phyloP scores from a whole-genome alignment of 2,797 vertebrate species.

The Tadarida brasiliensis region DNA sequence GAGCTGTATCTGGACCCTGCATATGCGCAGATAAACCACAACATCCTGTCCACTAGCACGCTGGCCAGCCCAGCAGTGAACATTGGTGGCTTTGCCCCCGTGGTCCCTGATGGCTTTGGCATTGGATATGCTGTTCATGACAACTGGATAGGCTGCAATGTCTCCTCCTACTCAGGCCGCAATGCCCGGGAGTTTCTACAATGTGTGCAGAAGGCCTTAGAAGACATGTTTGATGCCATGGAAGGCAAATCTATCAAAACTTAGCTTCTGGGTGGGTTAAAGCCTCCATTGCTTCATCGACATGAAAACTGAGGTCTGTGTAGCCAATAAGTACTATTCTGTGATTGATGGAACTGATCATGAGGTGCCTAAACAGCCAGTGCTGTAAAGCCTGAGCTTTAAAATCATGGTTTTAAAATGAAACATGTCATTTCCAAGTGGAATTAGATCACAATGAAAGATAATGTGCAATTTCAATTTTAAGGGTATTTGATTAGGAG shows the following conservation, averaged over 20 bases:
- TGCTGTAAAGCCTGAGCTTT: neutral
- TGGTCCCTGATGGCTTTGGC: conserved; percentile 96
- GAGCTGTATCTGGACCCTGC: conserved; percentile 94
- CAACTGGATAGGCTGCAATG: conserved; percentile 95
- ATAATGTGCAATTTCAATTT: neutral
- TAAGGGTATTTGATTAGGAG: conserved; percentile 28
- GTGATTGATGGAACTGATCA: conserved; percentile 10
- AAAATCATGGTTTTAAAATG: conserved; percentile 37
- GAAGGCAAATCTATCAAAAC: conserved; percentile 91
- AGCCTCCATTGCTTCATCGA: neutral
- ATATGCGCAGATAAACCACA: conserved; percentile 94
- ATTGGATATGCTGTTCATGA: conserved; percentile 94
- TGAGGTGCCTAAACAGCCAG: neutral
- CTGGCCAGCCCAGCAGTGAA: conserved; percentile 93
- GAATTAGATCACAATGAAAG: neutral
- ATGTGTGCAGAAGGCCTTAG: conserved; percentile 93
- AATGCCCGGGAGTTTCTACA: conserved; percentile 93
- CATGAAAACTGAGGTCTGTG: neutral
- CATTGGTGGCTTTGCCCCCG: conserved; percentile 96
- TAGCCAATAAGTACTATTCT: neutral
- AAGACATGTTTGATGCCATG: conserved; percentile 95
- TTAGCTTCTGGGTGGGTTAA: conserved; percentile 63
- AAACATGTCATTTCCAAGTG: neutral
- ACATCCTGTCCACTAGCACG: conserved; percentile 98
- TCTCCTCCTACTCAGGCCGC: conserved; percentile 94